Evolutionary conservation across 2,888 invertebrate species (phyloP).

Genomic region (Thumatha senex): DNA sequence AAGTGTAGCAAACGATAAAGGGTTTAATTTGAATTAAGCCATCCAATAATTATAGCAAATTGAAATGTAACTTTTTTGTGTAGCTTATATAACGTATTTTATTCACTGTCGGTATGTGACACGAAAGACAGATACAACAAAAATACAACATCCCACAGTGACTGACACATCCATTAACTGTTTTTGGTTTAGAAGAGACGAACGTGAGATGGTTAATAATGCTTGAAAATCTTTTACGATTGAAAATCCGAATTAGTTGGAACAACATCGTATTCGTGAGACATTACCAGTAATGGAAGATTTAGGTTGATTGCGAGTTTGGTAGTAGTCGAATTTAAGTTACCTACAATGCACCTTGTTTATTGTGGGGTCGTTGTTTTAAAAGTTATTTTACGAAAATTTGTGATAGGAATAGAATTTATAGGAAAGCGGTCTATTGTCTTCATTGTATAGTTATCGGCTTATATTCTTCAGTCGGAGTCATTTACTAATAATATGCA

Average conservation of each 20-base stretch:
- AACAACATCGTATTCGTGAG: background rate
- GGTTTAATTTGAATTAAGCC: no score
- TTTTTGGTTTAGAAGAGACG: background rate
- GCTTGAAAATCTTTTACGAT: background rate
- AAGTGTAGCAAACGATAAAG: no score
- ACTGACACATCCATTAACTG: conserved; percentile 1
- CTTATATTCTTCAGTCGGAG: no score
- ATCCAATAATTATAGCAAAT: background rate
- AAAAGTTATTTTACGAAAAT: no score
- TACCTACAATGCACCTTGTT: no score
- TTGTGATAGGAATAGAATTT: no score
- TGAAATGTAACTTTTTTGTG: background rate
- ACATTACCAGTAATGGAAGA: background rate
- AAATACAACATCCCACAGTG: background rate
- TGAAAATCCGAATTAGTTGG: background rate
- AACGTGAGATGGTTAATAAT: background rate
- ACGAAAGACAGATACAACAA: background rate
- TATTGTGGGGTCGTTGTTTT: no score
- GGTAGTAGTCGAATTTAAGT: no score
- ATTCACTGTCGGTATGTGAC: background rate
- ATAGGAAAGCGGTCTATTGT: no score
- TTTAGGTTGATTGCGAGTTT: background rate
- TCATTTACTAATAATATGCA: no score
- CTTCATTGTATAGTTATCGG: no score
- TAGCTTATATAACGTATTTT: background rate